phyloP scores from a whole-genome alignment of 2,113 vertebrate species.

The Dicrurus megarhynchus region DNA sequence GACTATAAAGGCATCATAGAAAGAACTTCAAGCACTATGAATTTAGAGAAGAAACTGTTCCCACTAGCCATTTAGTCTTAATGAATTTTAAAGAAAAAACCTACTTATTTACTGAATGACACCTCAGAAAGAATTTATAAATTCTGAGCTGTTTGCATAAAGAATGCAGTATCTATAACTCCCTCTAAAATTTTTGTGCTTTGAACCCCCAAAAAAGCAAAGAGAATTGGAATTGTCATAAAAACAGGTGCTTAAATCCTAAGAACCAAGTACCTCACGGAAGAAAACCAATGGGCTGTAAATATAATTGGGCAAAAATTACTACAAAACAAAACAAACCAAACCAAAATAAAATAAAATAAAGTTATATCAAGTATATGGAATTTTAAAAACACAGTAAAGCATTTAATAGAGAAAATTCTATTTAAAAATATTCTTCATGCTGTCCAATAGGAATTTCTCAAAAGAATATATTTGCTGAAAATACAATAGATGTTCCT shows the following conservation, averaged over 20 bases:
- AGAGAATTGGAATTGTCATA: not conserved
- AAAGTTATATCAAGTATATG: not conserved
- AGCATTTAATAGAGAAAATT: not conserved
- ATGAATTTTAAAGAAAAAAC: not conserved
- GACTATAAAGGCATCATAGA: constrained; percentile 37
- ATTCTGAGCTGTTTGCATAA: not conserved
- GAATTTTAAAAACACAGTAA: not conserved
- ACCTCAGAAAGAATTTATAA: not conserved
- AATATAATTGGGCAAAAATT: not conserved
- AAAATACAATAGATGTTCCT: not conserved
- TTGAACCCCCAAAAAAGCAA: not conserved
- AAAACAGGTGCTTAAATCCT: not conserved
- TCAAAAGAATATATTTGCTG: not conserved
- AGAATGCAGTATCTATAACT: not conserved
- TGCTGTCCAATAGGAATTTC: not conserved
- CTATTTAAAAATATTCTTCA: not conserved
- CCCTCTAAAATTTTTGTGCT: not conserved
- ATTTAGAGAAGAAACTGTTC: constrained; percentile 25
- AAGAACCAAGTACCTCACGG: not conserved
- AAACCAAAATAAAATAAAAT: not conserved
- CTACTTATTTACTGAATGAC: not conserved
- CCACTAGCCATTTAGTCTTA: constrained; percentile 10
- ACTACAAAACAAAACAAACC: not conserved
- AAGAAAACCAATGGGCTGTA: not conserved
- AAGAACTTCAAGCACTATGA: not conserved